A percentile compares a stretch with the other conserved stretches of the same genome.
Conservation (phyloP, 2,888 invertebrate genomes). For the Vesta saturnalis region DNA sequence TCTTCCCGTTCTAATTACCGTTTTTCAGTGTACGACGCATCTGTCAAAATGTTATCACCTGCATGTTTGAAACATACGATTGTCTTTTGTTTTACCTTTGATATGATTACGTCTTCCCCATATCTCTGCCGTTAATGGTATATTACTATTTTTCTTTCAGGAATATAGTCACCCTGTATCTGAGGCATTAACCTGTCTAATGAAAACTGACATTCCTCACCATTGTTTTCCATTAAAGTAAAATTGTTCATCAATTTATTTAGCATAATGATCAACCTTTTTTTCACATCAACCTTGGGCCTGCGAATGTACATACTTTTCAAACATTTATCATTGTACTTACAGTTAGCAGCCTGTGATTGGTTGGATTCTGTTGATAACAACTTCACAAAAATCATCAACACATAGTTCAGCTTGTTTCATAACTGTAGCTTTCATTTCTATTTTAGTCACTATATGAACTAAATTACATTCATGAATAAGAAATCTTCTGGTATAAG, state of each 20-base stretch:
- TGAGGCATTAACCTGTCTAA: no score
- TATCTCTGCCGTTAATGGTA: neutral
- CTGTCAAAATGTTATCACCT: neutral
- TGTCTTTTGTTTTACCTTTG: neutral
- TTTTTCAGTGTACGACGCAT: slow-evolving; percentile 11
- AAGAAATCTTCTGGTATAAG: neutral
- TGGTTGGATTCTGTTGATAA: neutral
- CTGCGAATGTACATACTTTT: slow-evolving; percentile 5
- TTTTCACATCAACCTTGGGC: slow-evolving; percentile 16
- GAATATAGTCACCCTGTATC: neutral
- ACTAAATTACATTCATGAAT: neutral
- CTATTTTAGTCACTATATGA: slow-evolving; percentile 9
- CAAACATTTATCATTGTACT: neutral
- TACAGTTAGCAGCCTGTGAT: slow-evolving; percentile 3
- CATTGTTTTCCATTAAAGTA: neutral
- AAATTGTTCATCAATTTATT: neutral
- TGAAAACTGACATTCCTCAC: neutral
- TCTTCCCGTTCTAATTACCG: neutral
- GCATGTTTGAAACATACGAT: slow-evolving; percentile 2
- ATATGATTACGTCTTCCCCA: neutral
- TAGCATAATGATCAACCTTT: slow-evolving; percentile 9
- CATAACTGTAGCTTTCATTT: slow-evolving; percentile 3
- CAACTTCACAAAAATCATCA: neutral
- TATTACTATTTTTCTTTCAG: neutral
- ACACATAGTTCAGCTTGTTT: neutral